These are phyloP conservation scores for Sipha flava DNA, from an alignment of 1,140 invertebrate genomes.

Conservation along the genomic window DNA sequence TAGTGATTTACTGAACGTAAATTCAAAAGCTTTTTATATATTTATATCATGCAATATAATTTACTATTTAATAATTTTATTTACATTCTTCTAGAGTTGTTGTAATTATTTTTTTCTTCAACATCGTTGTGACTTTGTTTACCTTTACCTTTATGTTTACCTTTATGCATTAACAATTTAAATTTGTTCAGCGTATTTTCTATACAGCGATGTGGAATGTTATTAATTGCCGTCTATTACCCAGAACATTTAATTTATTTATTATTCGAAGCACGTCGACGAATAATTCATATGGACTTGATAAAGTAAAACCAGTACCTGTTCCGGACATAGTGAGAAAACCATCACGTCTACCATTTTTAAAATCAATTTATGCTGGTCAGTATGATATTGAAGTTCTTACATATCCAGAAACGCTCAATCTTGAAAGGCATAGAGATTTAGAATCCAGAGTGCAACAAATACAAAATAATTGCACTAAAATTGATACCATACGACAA, in stretches of 20 bases:
- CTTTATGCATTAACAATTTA: too few relatives aligned
- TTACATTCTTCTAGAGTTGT: too few relatives aligned
- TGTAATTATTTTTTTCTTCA: too few relatives aligned
- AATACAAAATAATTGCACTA: neutral
- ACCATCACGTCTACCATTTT: slow-evolving; percentile 39
- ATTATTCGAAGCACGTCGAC: neutral
- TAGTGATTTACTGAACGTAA: too few relatives aligned
- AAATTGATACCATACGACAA: neutral
- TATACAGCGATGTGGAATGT: neutral
- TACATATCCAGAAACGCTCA: slow-evolving; percentile 47
- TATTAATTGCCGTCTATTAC: neutral
- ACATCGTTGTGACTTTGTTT: too few relatives aligned
- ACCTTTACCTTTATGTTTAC: too few relatives aligned
- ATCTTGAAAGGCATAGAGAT: slow-evolving; percentile 49
- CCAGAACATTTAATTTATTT: neutral
- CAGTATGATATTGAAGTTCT: slow-evolving; percentile 43
- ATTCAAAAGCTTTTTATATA: too few relatives aligned
- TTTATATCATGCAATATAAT: too few relatives aligned
- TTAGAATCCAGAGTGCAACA: slow-evolving; percentile 41
- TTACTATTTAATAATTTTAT: too few relatives aligned
- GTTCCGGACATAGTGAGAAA: slow-evolving; percentile 34
- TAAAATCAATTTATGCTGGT: slow-evolving; percentile 42
- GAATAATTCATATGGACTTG: neutral
- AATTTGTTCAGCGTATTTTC: neutral
- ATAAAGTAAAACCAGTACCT: neutral